These are phyloP conservation scores for Drosophila parthenogenetica DNA, from an alignment of 2,888 invertebrate genomes.

Conservation along the genomic window DNA sequence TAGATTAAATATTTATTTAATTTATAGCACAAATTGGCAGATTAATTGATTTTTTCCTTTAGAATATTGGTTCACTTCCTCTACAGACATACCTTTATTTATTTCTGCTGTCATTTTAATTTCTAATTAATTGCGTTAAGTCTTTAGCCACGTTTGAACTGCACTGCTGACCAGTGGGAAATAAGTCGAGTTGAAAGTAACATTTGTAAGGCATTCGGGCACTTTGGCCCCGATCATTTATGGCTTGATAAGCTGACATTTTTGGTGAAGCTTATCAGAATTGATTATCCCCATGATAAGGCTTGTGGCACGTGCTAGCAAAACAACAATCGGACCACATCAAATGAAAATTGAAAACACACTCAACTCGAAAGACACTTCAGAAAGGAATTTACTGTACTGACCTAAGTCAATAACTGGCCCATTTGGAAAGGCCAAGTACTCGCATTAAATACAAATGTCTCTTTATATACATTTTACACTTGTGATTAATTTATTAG, in stretches of 20 bases:
- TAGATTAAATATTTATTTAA: constrained; percentile 15
- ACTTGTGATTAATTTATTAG: not conserved
- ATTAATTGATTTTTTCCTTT: too few relatives aligned
- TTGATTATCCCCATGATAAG: constrained; percentile 56
- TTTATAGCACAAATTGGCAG: constrained; percentile 11
- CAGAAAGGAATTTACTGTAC: not conserved
- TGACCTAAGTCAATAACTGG: constrained; percentile 10
- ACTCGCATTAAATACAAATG: not conserved
- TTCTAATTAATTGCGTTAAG: not conserved
- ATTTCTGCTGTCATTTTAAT: constrained; percentile 34
- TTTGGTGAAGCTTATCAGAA: constrained; percentile 43
- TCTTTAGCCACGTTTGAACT: constrained; percentile 25
- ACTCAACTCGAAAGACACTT: not conserved
- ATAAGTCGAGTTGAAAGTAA: constrained; percentile 19
- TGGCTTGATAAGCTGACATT: constrained; percentile 32
- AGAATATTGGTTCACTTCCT: too few relatives aligned
- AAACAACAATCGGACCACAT: constrained; percentile 1
- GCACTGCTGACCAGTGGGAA: constrained; percentile 14
- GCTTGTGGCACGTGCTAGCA: constrained; percentile 7
- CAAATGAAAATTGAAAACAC: not conserved
- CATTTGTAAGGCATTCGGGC: not conserved
- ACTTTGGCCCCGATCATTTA: constrained; percentile 36
- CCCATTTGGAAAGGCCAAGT: not conserved
- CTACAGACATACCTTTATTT: constrained; percentile 14
- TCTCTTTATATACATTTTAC: not conserved